These are phyloP conservation scores for Drosophila crucigera DNA, from an alignment of 2,888 invertebrate species.

Conservation along the genomic window DNA sequence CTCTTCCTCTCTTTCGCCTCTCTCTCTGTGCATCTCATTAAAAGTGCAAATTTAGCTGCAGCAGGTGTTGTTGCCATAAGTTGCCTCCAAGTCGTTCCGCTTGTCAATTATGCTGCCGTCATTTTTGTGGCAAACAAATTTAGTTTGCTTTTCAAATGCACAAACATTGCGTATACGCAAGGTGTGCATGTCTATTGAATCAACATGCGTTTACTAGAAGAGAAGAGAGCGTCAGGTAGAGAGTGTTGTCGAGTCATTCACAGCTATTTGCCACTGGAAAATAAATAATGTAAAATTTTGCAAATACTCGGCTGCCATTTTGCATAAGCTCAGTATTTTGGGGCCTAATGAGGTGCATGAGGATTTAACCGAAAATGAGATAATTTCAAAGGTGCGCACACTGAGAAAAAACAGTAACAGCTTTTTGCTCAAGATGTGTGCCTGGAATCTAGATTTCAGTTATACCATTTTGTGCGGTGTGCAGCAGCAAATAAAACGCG, in stretches of 20 bases:
- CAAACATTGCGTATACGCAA: constrained; percentile 57
- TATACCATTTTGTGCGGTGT: constrained; percentile 31
- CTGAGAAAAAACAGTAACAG: not conserved
- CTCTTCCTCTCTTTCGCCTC: not conserved
- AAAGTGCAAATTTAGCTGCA: constrained; percentile 63
- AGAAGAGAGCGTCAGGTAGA: not conserved
- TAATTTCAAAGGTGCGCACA: constrained; percentile 18
- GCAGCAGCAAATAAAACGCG: constrained; percentile 56
- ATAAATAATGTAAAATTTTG: constrained; percentile 64
- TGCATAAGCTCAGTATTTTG: constrained; percentile 33
- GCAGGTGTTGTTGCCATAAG: constrained; percentile 51
- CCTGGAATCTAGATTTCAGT: not conserved
- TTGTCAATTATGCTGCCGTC: constrained; percentile 57
- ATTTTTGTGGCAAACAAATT: constrained; percentile 66
- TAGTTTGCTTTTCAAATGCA: constrained; percentile 79
- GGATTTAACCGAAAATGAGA: constrained; percentile 7
- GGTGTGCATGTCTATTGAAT: constrained; percentile 22
- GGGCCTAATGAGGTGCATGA: constrained; percentile 50
- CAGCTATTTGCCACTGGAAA: constrained; percentile 45
- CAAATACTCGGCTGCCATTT: constrained; percentile 29
- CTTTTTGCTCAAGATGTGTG: not conserved
- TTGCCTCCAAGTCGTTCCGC: constrained; percentile 4
- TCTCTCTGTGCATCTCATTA: constrained; percentile 12
- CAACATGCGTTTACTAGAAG: not conserved
- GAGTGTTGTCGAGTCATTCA: constrained; percentile 8